Conservation (phyloP, 2,113 vertebrate genomes). For the Pelecanus crispus region DNA sequence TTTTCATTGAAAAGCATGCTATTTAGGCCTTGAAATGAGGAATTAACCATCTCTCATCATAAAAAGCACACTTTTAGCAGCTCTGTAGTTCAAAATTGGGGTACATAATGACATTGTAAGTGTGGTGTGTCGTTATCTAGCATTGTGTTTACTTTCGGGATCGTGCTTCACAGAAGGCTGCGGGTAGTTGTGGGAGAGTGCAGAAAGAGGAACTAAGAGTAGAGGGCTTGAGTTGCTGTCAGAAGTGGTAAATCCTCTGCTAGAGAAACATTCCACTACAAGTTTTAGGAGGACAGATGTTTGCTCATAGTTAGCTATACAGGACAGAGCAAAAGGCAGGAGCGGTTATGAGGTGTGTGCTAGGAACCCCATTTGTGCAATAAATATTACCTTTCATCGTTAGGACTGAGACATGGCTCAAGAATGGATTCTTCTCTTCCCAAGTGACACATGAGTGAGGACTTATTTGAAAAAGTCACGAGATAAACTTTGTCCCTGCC, state of each 20-base stretch:
- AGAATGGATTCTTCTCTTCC: not conserved
- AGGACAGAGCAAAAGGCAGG: not conserved
- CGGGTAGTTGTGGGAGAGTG: not conserved
- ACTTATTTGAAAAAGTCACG: not conserved
- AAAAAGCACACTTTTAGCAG: not conserved
- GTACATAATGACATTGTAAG: fast-evolving
- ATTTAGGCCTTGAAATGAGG: not conserved
- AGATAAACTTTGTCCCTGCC: not conserved
- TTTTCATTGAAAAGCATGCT: not conserved
- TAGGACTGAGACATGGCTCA: not conserved
- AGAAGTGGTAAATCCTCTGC: not conserved
- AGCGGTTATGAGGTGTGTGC: not conserved
- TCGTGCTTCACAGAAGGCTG: not conserved
- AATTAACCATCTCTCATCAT: not conserved
- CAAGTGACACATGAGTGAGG: not conserved
- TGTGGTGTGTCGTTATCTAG: not conserved
- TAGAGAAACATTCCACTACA: not conserved
- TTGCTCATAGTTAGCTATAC: fast-evolving
- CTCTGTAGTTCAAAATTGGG: not conserved
- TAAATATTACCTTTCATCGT: not conserved
- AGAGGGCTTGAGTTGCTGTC: not conserved
- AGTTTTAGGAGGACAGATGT: not conserved
- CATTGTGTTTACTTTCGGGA: not conserved
- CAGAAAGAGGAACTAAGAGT: not conserved
- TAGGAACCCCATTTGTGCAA: not conserved